A percentile compares a stretch with the other conserved stretches of the same genome.
These are phyloP conservation scores for Sibirionetta formosa DNA, from an alignment of 2,797 vertebrate species.

Conservation along the genomic window DNA sequence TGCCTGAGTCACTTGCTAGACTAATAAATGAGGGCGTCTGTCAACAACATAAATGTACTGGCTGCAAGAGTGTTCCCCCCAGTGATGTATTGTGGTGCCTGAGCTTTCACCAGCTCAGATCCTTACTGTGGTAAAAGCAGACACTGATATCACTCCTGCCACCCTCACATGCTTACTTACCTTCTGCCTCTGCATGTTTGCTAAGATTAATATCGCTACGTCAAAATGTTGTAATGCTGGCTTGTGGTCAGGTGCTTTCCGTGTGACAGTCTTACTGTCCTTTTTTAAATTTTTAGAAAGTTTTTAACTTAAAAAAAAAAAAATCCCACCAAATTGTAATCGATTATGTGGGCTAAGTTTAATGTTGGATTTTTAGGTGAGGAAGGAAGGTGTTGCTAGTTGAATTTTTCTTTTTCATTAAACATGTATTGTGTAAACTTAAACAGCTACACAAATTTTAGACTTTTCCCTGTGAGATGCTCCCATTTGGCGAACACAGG, in stretches of 20 bases:
- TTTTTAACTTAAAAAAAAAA: not conserved
- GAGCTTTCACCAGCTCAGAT: not conserved
- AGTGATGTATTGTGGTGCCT: not conserved
- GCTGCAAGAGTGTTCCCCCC: not conserved
- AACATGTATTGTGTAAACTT: accelerated
- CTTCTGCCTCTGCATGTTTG: not conserved
- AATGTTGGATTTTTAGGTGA: not conserved
- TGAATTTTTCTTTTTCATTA: not conserved
- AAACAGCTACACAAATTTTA: not conserved
- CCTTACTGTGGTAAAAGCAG: not conserved
- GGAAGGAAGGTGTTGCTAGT: not conserved
- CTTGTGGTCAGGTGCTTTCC: accelerated
- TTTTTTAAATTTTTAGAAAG: not conserved
- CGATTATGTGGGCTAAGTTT: not conserved
- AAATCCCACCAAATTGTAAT: not conserved
- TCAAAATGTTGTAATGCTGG: not conserved
- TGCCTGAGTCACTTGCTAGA: not conserved
- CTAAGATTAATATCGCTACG: not conserved
- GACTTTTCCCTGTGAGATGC: not conserved
- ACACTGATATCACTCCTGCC: not conserved
- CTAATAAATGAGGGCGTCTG: not conserved
- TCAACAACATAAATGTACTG: not conserved
- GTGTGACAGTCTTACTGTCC: not conserved
- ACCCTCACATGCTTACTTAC: not conserved
- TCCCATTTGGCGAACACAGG: accelerated